Percentiles rank a stretch among this genome's conserved stretches.
Conservation (phyloP, 2,797 vertebrate genomes). For the Cottoperca gobio region DNA sequence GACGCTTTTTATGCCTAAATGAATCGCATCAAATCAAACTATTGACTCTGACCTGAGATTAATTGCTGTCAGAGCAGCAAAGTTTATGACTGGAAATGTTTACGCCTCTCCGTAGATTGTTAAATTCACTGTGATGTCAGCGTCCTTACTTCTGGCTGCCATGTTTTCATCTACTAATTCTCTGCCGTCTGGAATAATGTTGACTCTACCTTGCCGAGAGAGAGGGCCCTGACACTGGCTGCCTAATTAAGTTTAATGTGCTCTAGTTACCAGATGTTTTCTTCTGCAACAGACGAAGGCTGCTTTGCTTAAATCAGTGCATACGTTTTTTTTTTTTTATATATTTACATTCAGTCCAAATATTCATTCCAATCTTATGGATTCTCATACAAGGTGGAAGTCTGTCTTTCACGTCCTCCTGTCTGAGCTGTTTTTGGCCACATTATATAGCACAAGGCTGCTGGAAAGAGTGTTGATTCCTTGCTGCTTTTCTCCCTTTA, state of each 20-base stretch:
- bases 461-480: constrained; percentile 22
- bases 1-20: not conserved
- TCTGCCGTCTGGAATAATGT: constrained; percentile 32
- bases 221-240: constrained; percentile 11
- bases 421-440: constrained; percentile 34
- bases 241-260: constrained; percentile 45
- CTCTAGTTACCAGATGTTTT: constrained; percentile 38
- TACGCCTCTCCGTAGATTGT: constrained; percentile 9
- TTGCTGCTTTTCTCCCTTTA: constrained; percentile 52
- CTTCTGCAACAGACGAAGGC: constrained; percentile 26
- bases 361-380: constrained; percentile 34
- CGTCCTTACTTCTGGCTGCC: constrained; percentile 23
- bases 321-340: not conserved
- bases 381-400: constrained; percentile 4
- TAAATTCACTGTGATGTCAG: constrained; percentile 9
- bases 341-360: constrained; percentile 22
- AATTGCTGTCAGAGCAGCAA: constrained; percentile 21
- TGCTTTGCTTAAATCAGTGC: constrained; percentile 14
- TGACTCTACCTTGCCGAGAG: constrained; percentile 38
- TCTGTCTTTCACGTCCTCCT: constrained; percentile 9
- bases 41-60: constrained; percentile 24
- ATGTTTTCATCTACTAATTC: constrained; percentile 35
- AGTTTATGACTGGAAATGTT: constrained; percentile 28
- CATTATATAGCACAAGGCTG: constrained; percentile 37
- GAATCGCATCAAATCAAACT: constrained; percentile 3